These are phyloP conservation scores for Dreissena rostriformis DNA, from an alignment of 1,140 invertebrate species.

Conservation along the genomic window DNA sequence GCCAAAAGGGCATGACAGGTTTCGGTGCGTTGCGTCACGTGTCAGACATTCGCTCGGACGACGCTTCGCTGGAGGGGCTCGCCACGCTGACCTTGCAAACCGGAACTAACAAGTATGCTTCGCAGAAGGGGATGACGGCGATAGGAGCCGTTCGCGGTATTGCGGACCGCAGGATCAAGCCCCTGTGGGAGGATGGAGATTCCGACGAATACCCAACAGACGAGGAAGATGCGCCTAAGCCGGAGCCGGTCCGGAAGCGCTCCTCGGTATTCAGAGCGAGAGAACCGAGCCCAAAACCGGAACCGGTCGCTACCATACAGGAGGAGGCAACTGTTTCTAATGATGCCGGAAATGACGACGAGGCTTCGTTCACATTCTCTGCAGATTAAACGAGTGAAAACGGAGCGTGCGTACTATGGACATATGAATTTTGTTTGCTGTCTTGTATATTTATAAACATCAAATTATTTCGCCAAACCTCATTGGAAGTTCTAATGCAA, in stretches of 20 bases:
- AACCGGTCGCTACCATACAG: conserved; percentile 19
- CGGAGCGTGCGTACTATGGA: too few species aligned
- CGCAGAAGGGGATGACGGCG: conserved; percentile 42
- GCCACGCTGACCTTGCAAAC: conserved; percentile 81
- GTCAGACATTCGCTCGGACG: conserved; percentile 70
- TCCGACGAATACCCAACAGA: conserved; percentile 54
- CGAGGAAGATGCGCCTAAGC: conserved; percentile 50
- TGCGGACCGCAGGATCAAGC: conserved; percentile 31
- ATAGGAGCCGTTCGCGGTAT: conserved; percentile 42
- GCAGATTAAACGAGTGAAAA: conserved; percentile 7
- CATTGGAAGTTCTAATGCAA: too few species aligned
- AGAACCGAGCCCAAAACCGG: conserved; percentile 10
- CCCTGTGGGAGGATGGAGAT: conserved; percentile 39
- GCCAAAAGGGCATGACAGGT: conserved; percentile 81
- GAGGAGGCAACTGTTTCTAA: conserved; percentile 10
- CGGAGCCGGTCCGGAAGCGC: conserved; percentile 41
- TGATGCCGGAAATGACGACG: conserved; percentile 10
- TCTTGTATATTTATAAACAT: too few species aligned
- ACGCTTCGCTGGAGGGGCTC: conserved; percentile 82
- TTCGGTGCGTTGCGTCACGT: conserved; percentile 65
- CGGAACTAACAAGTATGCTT: conserved; percentile 37
- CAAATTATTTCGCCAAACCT: too few species aligned
- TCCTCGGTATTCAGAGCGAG: conserved; percentile 17
- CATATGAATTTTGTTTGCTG: too few species aligned
- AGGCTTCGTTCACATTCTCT: conserved; percentile 16